Base-by-base conservation (phyloP, 2,797 vertebrate genomes). In the Gobio occitaniae region DNA sequence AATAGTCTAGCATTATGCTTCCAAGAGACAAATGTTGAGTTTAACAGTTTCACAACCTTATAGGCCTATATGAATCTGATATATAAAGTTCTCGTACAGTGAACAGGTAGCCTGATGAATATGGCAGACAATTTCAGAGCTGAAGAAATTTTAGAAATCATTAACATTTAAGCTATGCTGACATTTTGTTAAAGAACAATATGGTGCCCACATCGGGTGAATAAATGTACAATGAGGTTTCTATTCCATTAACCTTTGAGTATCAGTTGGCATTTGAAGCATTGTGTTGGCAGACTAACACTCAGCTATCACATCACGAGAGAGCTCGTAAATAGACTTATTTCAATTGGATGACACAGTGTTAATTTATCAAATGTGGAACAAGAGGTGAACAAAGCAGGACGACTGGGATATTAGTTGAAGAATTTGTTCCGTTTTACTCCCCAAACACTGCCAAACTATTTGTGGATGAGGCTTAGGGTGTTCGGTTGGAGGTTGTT, bases 101-200 rank as follows among this genome's bases (percentile, higher is more conserved):
- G 16, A 82, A 59, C 38, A 72, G 10, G 13, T 52, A 75, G 61
- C 47, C 59, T 19, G 29, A 21, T 21, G 3, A 68, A 78, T n/a
- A 10, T 61, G 16, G 21, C 29, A 47, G 29, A 80, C 17, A 82
- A 59, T 54, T 38, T 59, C 19, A 65, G 74, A 72, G 32, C 78
- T 48, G 52, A 69, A 61, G 70, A 78, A 82, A 71, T 74, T 76
- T 71, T 47, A 74, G 82, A 90, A 89, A 86, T 87, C 74, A 87
- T 90, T 90, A 89, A 86, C 84, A 90, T 89, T 89, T 82, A 25
- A 90, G 87, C 76, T 29, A 78, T 25, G 56, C 81, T 90, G 91
- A 88, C 91, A 90, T 90, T 90, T 90, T 79, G 59, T 89, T 86
- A 82, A 83, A 82, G 82, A 82, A 85, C 88, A 90, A 90, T 86